A percentile compares a stretch with the other conserved stretches of the same genome.
Conservation (phyloP, 2,113 vertebrate genomes). For the Pica pica region DNA sequence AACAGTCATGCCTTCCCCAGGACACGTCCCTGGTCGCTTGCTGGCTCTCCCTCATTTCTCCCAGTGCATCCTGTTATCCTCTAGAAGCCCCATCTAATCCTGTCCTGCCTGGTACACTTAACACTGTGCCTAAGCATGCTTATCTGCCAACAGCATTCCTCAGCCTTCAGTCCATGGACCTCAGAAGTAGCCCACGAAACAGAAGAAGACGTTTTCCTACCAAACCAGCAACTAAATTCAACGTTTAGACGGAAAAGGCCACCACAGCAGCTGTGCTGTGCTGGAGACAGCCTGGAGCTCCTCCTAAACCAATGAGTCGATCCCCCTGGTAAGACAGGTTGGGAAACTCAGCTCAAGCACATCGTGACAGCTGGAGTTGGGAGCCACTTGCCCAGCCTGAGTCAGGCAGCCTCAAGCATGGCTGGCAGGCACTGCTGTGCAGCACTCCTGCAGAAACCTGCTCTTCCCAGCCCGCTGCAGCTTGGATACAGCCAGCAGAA, state of each 20-base stretch:
- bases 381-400: not conserved
- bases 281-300: not conserved
- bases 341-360: accelerated
- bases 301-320: not conserved
- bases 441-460: not conserved
- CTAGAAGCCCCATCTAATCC: not conserved
- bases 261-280: not conserved
- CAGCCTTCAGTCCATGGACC: accelerated
- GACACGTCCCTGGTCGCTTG: too few species aligned
- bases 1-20: not conserved
- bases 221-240: not conserved
- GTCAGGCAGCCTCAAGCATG: accelerated
- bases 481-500: not conserved
- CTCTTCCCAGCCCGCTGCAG: not conserved
- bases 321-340: not conserved
- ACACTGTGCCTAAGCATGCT: accelerated
- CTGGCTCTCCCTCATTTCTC: not conserved
- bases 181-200: not conserved
- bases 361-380: accelerated
- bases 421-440: not conserved
- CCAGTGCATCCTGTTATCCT: not conserved
- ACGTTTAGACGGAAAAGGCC: not conserved
- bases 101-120: not conserved
- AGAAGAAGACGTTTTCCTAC: not conserved
- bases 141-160: not conserved